A percentile compares a stretch with the other conserved stretches of the same genome.
Evolutionary conservation across 2,113 vertebrate genomes (phyloP).

Genomic region (Nyctereutes procyonoides): DNA sequence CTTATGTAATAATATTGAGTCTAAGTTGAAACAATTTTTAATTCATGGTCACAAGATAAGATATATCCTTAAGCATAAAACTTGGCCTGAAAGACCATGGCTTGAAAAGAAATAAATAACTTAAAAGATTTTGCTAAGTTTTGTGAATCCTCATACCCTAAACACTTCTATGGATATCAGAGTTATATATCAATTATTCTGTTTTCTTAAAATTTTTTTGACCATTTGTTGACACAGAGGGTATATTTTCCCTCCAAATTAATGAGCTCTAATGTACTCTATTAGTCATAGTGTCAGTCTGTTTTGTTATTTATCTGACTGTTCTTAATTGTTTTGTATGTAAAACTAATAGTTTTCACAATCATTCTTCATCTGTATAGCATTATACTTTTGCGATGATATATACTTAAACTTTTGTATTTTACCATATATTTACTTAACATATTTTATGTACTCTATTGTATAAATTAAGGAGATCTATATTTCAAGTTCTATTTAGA

Average conservation of each 20-base stretch:
- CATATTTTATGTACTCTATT: background rate
- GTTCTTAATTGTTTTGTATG: background rate
- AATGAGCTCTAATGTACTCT: background rate
- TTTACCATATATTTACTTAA: conserved; percentile 35
- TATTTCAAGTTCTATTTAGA: conserved; percentile 35
- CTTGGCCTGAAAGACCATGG: background rate
- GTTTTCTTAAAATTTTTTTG: background rate
- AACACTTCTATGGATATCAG: background rate
- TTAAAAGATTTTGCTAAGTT: conserved; percentile 5
- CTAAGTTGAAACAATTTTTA: conserved; percentile 30
- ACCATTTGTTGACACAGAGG: background rate
- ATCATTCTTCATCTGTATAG: background rate
- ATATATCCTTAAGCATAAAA: background rate
- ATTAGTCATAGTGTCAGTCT: background rate
- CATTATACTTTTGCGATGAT: conserved; percentile 18
- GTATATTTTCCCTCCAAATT: background rate
- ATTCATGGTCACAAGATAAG: background rate
- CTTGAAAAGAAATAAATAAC: conserved; percentile 22
- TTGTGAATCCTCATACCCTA: background rate
- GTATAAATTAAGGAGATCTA: conserved; percentile 10
- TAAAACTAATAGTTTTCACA: conserved; percentile 31
- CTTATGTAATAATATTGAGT: conserved; percentile 23
- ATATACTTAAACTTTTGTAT: background rate
- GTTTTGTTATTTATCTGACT: conserved; percentile 24
- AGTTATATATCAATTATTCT: conserved; percentile 9